Base-by-base conservation (phyloP, 2,888 invertebrate genomes). In the Linyphia triangularis region DNA sequence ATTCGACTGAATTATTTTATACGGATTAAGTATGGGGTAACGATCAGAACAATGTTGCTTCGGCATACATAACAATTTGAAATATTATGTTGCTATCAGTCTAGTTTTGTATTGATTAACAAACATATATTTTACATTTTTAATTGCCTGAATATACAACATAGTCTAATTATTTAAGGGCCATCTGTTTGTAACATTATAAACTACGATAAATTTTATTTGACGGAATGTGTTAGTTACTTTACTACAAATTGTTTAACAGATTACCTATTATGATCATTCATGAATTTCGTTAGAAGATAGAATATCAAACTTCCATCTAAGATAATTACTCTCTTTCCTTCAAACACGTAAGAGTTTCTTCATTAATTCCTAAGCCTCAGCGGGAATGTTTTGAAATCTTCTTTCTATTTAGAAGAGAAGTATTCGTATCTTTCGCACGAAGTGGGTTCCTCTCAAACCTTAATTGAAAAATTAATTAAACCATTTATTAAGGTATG, bases 381-480 rank as follows among this genome's bases (percentile, higher is more conserved):
- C 13, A 51, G 51, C n/a, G 51, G n/a, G n/a, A 43, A 26, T 70
- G 70, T 30, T 70, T 70, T 16, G 43, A 70, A 43, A 43, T 70
- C 24, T 70, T 43, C 70, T 24, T 43, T 26, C 28, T 43, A 37
- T 19, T 40, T 6, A 51, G 70, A 16, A 43, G 13, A 22, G 70
- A 43, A 26, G 16, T 43, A 43, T 43, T 40, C 70, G 70, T 43
- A 43, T 70, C 33, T 43, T 70, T 70, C 43, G 70, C 26, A 51
- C 51, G 51, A 51, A 51, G n/a, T 51, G 24, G 67, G 24, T 43
- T 70, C 43, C n/a, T 43, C 70, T 28, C 26, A 43, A n/a, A 43
- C 24, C 70, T 70, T 70, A 70, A 70, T 70, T 70, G 70, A 70
- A 70, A 70, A 70, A 70, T 70, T 70, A 70, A 70, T 70, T 70